phyloP scores from a whole-genome alignment of 2,113 vertebrate genomes.

The Chaetura pelagica region DNA sequence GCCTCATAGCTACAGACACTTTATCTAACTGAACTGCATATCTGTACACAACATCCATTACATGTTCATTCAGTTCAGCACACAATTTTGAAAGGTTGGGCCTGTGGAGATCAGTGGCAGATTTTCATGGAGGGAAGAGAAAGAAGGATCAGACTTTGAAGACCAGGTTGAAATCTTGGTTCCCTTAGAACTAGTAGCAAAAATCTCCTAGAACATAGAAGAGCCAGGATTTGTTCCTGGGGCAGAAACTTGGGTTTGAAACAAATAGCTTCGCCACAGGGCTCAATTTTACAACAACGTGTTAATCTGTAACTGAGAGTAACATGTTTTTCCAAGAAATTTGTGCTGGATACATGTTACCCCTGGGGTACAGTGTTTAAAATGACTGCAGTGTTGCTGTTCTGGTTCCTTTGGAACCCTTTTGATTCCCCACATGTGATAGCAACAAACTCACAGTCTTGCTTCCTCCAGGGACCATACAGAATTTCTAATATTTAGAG shows the following conservation, averaged over 20 bases:
- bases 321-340: conserved; percentile 34
- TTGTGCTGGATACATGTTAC: not conserved
- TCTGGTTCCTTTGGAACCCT: not conserved
- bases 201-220: not conserved
- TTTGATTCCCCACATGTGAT: not conserved
- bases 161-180: not conserved
- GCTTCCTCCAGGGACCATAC: not conserved
- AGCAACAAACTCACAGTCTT: not conserved
- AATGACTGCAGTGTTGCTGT: not conserved
- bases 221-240: not conserved
- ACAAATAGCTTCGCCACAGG: conserved; percentile 17
- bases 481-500: conserved; percentile 8
- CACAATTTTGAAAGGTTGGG: not conserved
- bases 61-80: not conserved
- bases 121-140: not conserved
- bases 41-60: fast-evolving
- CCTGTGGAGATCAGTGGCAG: not conserved
- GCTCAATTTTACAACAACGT: conserved; percentile 26
- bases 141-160: not conserved
- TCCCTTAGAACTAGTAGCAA: not conserved
- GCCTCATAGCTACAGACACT: not conserved
- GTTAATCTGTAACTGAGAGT: conserved; percentile 63
- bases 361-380: not conserved
- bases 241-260: not conserved
- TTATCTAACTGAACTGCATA: not conserved